phyloP scores from a whole-genome alignment of 2,797 vertebrate species.

The Crossoptilon crossoptilon region DNA sequence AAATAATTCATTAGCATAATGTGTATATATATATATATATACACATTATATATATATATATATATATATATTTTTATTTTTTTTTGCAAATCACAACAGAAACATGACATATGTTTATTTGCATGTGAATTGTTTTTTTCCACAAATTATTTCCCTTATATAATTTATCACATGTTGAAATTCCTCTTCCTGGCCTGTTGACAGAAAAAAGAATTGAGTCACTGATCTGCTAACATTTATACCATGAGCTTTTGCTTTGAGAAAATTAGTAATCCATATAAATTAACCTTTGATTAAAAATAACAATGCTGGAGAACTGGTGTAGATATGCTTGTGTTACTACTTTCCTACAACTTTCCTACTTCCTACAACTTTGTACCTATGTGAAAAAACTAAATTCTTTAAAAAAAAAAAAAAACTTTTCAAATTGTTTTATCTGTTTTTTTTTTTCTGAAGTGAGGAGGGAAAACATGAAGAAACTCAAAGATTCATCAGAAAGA shows the following conservation, averaged over 20 bases:
- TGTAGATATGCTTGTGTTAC: not conserved
- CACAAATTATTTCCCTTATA: not conserved
- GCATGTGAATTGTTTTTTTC: not conserved
- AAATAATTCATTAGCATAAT: slow-evolving; percentile 50
- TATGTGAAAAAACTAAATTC: not conserved
- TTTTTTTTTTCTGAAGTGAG: not conserved
- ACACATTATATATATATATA: no score
- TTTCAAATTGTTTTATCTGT: fast-evolving
- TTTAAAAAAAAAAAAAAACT: not conserved
- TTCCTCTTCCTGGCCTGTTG: not conserved
- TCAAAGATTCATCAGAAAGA: not conserved
- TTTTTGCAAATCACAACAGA: not conserved
- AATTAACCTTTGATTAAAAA: not conserved
- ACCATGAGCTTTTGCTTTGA: not conserved
- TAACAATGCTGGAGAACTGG: not conserved
- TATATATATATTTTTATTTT: no score
- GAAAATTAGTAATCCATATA: not conserved
- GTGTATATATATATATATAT: no score
- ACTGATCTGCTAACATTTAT: not conserved
- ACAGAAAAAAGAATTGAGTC: not conserved
- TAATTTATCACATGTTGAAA: not conserved
- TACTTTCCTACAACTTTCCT: not conserved
- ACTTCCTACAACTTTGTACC: not conserved
- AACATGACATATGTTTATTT: not conserved
- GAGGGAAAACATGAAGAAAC: not conserved